Conservation (phyloP, 2,797 vertebrate species). For the Tapirus indicus region DNA sequence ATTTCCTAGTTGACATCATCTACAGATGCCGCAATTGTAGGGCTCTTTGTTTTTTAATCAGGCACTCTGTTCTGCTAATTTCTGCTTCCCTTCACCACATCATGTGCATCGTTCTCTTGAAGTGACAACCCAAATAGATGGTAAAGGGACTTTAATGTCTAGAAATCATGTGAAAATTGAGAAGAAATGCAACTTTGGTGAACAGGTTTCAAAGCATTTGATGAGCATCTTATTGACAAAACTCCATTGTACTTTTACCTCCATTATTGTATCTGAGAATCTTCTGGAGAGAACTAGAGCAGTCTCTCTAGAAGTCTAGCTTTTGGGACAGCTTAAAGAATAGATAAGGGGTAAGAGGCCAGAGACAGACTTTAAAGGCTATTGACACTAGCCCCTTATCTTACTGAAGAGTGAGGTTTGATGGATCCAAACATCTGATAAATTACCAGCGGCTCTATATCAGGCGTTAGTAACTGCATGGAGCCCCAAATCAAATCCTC, state of each 20-base stretch:
- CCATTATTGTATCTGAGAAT: neutral
- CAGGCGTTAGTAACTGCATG: neutral
- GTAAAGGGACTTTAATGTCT: neutral
- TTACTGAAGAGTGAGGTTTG: neutral
- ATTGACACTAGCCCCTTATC: neutral
- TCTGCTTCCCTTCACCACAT: neutral
- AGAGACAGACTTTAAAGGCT: neutral
- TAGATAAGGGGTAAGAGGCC: neutral
- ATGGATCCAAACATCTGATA: neutral
- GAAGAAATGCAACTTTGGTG: neutral
- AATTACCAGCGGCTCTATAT: neutral
- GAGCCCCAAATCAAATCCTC: neutral
- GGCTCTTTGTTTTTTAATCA: neutral
- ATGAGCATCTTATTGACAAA: neutral
- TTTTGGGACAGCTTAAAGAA: neutral
- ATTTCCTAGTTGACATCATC: too few relatives aligned
- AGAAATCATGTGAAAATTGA: neutral
- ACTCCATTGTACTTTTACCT: neutral
- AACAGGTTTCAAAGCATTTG: neutral
- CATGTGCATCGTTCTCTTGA: neutral
- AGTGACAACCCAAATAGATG: neutral
- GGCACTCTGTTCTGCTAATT: neutral
- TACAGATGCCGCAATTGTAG: rapidly evolving
- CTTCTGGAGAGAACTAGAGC: neutral
- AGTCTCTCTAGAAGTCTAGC: neutral